Evolutionary conservation across 2,797 vertebrate species (phyloP).

Genomic region (Hippopotamyrus pictus): DNA sequence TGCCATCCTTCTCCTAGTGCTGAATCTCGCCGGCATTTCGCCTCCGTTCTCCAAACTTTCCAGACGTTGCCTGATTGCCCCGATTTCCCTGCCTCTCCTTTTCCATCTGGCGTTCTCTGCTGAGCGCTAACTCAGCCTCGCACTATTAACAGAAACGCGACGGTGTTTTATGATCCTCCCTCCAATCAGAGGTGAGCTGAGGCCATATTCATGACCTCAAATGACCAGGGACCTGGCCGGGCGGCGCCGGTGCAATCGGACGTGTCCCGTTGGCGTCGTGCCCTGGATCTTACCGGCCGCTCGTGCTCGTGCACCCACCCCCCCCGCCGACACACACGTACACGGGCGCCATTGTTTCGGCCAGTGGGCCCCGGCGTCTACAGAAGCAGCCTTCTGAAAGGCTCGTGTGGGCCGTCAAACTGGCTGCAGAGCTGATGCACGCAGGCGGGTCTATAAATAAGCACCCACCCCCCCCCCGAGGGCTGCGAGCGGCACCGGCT

Average conservation of each 20-base stretch:
- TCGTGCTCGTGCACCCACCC: not conserved
- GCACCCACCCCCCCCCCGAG: conserved; percentile 39
- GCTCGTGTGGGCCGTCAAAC: conserved; percentile 47
- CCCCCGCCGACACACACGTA: no score
- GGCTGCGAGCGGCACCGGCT: conserved; percentile 3
- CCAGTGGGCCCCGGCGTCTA: not conserved
- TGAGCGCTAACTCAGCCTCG: not conserved
- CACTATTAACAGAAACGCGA: not conserved
- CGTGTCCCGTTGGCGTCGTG: not conserved
- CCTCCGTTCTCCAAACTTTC: not conserved
- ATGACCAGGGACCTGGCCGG: not conserved
- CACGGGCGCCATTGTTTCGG: not conserved
- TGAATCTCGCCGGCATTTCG: not conserved
- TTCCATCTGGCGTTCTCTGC: not conserved
- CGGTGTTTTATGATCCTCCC: not conserved
- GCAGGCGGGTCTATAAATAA: conserved; percentile 57
- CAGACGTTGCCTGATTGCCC: not conserved
- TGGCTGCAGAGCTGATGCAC: conserved; percentile 38
- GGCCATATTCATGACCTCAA: not conserved
- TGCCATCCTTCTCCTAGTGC: not conserved
- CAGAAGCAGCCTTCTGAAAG: not conserved
- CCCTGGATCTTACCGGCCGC: not conserved
- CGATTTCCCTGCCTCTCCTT: not conserved
- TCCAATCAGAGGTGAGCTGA: no score
- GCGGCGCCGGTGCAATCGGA: not conserved